Base-by-base conservation (phyloP, 2,113 vertebrate species). In the Mormoops blainvillei region DNA sequence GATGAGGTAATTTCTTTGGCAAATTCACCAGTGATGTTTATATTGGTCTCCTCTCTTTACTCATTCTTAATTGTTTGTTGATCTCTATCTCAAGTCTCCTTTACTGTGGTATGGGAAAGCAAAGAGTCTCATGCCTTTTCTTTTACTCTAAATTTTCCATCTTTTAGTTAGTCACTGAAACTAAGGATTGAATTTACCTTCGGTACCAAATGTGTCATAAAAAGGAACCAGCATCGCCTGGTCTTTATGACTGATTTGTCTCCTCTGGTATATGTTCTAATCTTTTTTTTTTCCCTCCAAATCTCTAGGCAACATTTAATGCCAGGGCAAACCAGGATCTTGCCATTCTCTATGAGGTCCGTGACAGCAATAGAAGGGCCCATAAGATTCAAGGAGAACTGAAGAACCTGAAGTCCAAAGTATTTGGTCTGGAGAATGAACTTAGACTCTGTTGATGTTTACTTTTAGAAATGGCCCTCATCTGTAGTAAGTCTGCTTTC, bases 401-500 rank as follows among this genome's bases (percentile, higher is more conserved):
- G 50, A 98, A 98, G 98, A 97, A 93, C 16, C 98, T 99, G 26
- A 99, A 99, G 98, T 98, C 99, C 24, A 99, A 99, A 97, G 99
- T 99, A 77, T 99, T 99, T 31, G 97, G 97, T 48, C 98, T 99
- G 84, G 99, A 99, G 97, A 99, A 99, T 28, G 99, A 99, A 15
- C 98, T 99, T 24, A 97, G 99, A 50, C 97, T 98, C 63, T 99
- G 99, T 92, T 99, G 98, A 99, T 33, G 28, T 16, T 56, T 20
- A 3, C 38, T 33, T 63, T 45, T 22, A 43, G 52, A 52, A 50
- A 12, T 41, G 38, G 4, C 43, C 20, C 33, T 33, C 0, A 0
- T 54, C 70, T 67, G 13, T 33, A 73, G 15, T 56, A 63, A 38
- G 22, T 56, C 36, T 7, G 48, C 67, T 63, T 50, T 43, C 8